A percentile compares a stretch with the other conserved stretches of the same genome.
These are phyloP conservation scores for Neogale vison DNA, from an alignment of 2,113 vertebrate genomes.

Conservation along the genomic window DNA sequence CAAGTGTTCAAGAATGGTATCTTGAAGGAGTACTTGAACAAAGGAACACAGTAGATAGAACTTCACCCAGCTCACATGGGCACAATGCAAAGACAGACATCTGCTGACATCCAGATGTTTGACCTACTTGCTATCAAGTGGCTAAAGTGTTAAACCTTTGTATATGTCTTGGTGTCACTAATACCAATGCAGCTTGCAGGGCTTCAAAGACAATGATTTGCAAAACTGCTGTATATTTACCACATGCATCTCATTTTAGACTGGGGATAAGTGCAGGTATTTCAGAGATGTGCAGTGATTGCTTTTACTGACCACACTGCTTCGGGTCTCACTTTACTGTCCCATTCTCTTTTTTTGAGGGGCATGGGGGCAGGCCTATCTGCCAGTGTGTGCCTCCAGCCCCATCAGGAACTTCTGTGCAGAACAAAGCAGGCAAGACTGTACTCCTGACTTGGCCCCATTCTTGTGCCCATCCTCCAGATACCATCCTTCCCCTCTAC, in stretches of 20 bases:
- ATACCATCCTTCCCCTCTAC: background rate
- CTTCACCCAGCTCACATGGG: background rate
- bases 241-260: background rate
- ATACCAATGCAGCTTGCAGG: background rate
- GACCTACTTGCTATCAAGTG: background rate
- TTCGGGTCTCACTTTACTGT: background rate
- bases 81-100: background rate
- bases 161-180: background rate
- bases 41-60: background rate
- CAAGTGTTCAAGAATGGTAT: background rate
- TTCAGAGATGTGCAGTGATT: background rate
- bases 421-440: background rate
- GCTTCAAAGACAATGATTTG: background rate
- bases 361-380: background rate
- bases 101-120: background rate
- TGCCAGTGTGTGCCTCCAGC: background rate
- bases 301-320: background rate
- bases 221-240: background rate
- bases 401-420: background rate
- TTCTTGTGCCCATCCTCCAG: background rate
- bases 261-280: no score
- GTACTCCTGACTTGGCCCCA: background rate
- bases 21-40: background rate
- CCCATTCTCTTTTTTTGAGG: background rate
- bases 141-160: background rate